Evolutionary conservation across 2,113 vertebrate species (phyloP), one percentile per base, ranked within the genome.

Genomic region (Onychostoma macrolepis): DNA sequence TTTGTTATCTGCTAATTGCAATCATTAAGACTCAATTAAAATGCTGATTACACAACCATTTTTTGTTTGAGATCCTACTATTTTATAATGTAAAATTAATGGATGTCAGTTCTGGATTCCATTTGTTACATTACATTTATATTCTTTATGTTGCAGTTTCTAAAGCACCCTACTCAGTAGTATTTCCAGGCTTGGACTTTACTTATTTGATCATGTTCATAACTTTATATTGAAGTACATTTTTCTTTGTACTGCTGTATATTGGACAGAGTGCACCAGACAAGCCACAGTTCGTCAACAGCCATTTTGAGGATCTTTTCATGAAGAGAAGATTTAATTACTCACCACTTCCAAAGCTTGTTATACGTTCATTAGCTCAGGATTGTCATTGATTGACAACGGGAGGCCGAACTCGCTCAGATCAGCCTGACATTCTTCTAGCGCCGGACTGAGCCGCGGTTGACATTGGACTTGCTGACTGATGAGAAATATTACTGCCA

Each of bases 21-120:
- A 92, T 93, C 93, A 95, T 96, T 95, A 95, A 96, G 95, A 94
- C 90, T 93, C 92, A 94, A 95, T 95, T 95, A 94, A 94, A 95
- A 93, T 95, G 93, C 92, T 92, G 93, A 95, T 92, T 89, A 92
- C 93, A 92, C 93, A 94, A 69, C 50, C 78, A 92, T 88, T 83
- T 87, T 53, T 33, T 30, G 71, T 85, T 87, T 84, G 65, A 88
- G 33, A 63, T 58, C 72, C 17, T 24, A 80, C 72, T 21, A 84
- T 80, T 63, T 26, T 74, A 58, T 65, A 79, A 84, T 80, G 71
- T 82, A 15, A 78, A 78, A 63, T 76, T 28, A 65, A 85, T 38
- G 80, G 38, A 77, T 82, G 38, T 75, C 72, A 65, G 19, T 36
- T 9, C 12, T 17, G 38, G 30, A 33, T n/a, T 33, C 8, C 1